Evolutionary conservation across 2,888 invertebrate species (phyloP).

Genomic region (Metopia argyrocephala): DNA sequence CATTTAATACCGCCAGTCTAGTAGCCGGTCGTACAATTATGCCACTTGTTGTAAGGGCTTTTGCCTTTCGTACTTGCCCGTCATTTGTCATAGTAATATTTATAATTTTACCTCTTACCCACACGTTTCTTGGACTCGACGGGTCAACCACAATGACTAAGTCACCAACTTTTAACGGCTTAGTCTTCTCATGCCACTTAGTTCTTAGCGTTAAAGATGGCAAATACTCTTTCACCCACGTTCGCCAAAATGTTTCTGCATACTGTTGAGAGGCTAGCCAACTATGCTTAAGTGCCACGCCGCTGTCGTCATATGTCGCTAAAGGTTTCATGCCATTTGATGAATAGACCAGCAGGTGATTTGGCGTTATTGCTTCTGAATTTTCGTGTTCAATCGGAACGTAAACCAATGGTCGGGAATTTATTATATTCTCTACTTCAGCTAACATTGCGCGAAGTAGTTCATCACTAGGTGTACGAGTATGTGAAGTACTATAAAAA

Average conservation of each 20-base stretch:
- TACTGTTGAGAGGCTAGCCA: slow-evolving; percentile 51
- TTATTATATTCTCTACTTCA: slow-evolving; percentile 63
- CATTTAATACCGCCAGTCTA: slow-evolving; percentile 36
- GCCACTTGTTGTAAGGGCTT: slow-evolving; percentile 35
- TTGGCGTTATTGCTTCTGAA: slow-evolving; percentile 66
- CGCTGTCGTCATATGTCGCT: slow-evolving; percentile 46
- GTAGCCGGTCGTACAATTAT: slow-evolving; percentile 38
- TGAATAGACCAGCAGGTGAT: slow-evolving; percentile 65
- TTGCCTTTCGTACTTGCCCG: slow-evolving; percentile 48
- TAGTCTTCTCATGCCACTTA: background rate
- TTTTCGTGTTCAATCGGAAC: slow-evolving; percentile 46
- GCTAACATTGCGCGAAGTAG: slow-evolving; percentile 18
- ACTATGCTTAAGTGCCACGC: no score
- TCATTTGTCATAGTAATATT: slow-evolving; percentile 28
- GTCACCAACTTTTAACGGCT: slow-evolving; percentile 38
- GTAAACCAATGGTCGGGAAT: slow-evolving; percentile 60
- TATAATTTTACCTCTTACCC: slow-evolving; percentile 26
- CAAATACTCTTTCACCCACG: slow-evolving; percentile 37
- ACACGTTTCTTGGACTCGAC: slow-evolving; percentile 44
- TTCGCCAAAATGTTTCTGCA: slow-evolving; percentile 57
- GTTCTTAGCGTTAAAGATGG: slow-evolving; percentile 17
- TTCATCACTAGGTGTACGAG: slow-evolving; percentile 64
- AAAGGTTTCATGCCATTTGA: slow-evolving; percentile 56
- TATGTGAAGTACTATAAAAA: slow-evolving; percentile 50
- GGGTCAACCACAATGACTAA: slow-evolving; percentile 45